Evolutionary conservation across 2,113 vertebrate genomes (phyloP), one percentile per base, ranked within the genome.

Genomic region (Rhodinocichla rosea): DNA sequence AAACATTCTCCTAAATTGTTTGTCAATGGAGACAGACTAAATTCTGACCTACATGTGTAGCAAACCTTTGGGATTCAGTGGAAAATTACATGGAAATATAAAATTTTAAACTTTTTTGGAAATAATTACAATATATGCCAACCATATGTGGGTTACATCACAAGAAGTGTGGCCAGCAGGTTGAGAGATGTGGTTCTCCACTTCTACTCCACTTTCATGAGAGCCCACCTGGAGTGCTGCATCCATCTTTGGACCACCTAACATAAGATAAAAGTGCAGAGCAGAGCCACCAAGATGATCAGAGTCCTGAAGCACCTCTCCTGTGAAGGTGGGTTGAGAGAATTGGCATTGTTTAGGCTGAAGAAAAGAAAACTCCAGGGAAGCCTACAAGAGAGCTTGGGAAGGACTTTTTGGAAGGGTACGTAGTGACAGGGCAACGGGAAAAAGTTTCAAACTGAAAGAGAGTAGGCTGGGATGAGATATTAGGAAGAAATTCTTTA

Each of bases 381-480:
- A 67, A 5, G 35, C 6, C 15, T n/a, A 52, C 15, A 44, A 65
- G 44, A 44, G 7, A 67, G 3, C 22, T 44, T 33, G 27, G 39
- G 33, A 45, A 9, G 19, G 23, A 24, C 13, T 24, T 74, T 16
- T 44, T 24, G 39, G 10, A 49, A 42, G 27, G 11, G 15, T n/a
- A 13, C 0, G 0, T 32, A 80, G 26, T 10, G 17, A 35, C 56
- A 71, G 40, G 3, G 47, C 16, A 79, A 22, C 30, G 15, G 6
- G 16, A 6, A 27, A 32, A 42, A 7, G 11, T 42, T 71, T 64
- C 28, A 71, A 71, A 49, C 7, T 21, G 23, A 28, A 55, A 39
- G 19, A 47, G 7, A 23, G 10, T 40, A 53, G 23, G 15, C 27
- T 87, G 33, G 14, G 6, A 49, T 49, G 21, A 26, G 35, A 35